A percentile compares a stretch with the other conserved stretches of the same genome.
Evolutionary conservation across 2,888 invertebrate genomes (phyloP).

Genomic region (Megalurothrips usitatus): DNA sequence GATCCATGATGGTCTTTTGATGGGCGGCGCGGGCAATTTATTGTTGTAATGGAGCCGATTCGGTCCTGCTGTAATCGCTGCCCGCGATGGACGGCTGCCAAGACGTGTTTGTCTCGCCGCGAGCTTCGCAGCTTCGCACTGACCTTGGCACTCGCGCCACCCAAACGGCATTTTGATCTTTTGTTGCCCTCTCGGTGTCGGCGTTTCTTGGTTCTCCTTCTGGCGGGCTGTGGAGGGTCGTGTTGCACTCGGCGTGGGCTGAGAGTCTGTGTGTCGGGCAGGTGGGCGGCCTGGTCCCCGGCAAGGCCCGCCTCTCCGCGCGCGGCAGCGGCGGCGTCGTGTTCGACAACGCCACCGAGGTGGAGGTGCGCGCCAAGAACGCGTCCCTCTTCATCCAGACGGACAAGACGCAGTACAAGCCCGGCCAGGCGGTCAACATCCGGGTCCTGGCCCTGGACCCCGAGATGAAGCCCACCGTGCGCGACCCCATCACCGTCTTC

Average conservation of each 20-base stretch:
- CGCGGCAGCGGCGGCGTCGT: background rate
- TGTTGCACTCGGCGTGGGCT: background rate
- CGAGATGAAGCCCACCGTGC: background rate
- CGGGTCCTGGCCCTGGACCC: slow-evolving; percentile 3
- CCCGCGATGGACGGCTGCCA: too few species aligned
- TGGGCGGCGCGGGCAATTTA: too few species aligned
- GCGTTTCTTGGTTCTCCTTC: background rate
- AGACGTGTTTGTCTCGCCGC: too few species aligned
- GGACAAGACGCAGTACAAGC: slow-evolving; percentile 10
- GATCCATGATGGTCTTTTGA: too few species aligned
- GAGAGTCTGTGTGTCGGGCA: background rate
- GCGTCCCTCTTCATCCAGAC: slow-evolving; percentile 1
- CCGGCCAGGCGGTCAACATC: background rate
- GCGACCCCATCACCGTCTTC: background rate
- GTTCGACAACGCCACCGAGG: background rate
- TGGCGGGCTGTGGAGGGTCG: background rate
- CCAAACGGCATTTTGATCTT: background rate
- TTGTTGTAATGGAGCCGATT: too few species aligned
- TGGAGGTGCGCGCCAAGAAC: background rate
- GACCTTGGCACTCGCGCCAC: too few species aligned
- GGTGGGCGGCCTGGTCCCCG: background rate
- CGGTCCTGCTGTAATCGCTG: too few species aligned
- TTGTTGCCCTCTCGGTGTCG: background rate
- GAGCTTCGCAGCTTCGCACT: too few species aligned
- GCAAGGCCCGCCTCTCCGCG: background rate